Base-by-base conservation (phyloP, 2,113 vertebrate genomes). In the Physeter macrocephalus region DNA sequence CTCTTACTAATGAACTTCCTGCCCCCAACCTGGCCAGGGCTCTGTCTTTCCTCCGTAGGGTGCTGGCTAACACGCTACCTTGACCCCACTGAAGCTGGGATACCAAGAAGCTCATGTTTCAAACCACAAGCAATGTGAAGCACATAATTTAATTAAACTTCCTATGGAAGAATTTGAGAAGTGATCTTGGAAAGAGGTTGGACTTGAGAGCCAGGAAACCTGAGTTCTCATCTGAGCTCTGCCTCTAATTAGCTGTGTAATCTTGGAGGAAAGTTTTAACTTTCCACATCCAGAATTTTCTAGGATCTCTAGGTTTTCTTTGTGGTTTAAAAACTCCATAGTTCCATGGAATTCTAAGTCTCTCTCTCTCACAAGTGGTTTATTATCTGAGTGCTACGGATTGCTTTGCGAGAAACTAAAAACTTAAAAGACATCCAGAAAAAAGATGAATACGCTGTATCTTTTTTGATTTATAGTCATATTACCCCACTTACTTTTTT, bases 131-230 rank as follows among this genome's bases (percentile, higher is more conserved):
- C 84, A 80, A 95, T 0, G 15, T 93, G 89, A 93, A 78, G 43
- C 3, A 0, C 43, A 43, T 64, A 49, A 69, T 77, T 86, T 93
- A 82, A 95, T 88, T 95, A 49, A 67, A 82, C 77, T 88, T 82
- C 93, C 62, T 43, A 67, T 0, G 62, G 86, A 59, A 93, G 86
- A 90, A 96, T 67, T 0, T 83, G 94, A 97, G 83, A 81, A 66
- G 46, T n/a, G 41, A 75, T 52, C 87, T 1, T 66, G 80, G 49
- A 94, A 90, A 81, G 81, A 39, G 29, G 77, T 88, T 52, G 61
- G 71, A 62, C 62, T 25, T 25, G 54, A 85, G 67, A 82, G 93
- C 91, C 93, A 88, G 67, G 90, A 96, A 95, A 93, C 81, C 62
- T 39, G 77, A 94, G 49, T 59, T 67, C 62, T 91, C 23, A 36